Evolutionary conservation across 2,113 vertebrate species (phyloP).

Genomic region (Cebus imitator): DNA sequence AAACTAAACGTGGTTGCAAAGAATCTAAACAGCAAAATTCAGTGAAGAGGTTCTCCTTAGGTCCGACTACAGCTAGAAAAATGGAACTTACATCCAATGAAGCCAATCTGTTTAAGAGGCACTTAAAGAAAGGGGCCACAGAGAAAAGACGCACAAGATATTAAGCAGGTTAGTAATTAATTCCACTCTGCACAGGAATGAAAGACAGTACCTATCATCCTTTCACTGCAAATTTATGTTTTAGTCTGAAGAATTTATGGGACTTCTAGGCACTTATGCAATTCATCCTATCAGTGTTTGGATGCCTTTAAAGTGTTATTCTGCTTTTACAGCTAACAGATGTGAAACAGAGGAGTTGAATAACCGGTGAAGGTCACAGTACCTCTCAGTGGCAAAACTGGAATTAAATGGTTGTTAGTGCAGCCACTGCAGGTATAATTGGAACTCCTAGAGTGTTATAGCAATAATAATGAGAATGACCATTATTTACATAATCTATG

Average conservation of each 20-base stretch:
- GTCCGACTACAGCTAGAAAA: neutral
- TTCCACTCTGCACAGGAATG: neutral
- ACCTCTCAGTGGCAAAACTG: neutral
- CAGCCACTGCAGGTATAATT: neutral
- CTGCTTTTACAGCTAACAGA: neutral
- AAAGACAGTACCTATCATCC: neutral
- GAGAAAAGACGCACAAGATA: neutral
- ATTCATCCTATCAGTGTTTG: neutral
- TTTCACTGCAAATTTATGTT: neutral
- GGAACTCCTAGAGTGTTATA: neutral
- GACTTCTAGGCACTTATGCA: neutral
- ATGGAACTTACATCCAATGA: neutral
- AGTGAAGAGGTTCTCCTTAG: neutral
- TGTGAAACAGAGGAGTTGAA: neutral
- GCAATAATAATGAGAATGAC: neutral
- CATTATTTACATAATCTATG: neutral
- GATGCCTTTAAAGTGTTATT: neutral
- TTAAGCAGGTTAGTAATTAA: neutral
- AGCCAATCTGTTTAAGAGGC: neutral
- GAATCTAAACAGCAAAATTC: neutral
- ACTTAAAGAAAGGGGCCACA: neutral
- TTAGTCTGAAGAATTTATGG: neutral
- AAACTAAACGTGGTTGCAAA: constrained; percentile 29
- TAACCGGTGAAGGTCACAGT: constrained; percentile 9
- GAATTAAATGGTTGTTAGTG: neutral